Evolutionary conservation across 1,140 invertebrate species (phyloP), one percentile per base, ranked within the genome.

Genomic region (Trichonephila inaurata): DNA sequence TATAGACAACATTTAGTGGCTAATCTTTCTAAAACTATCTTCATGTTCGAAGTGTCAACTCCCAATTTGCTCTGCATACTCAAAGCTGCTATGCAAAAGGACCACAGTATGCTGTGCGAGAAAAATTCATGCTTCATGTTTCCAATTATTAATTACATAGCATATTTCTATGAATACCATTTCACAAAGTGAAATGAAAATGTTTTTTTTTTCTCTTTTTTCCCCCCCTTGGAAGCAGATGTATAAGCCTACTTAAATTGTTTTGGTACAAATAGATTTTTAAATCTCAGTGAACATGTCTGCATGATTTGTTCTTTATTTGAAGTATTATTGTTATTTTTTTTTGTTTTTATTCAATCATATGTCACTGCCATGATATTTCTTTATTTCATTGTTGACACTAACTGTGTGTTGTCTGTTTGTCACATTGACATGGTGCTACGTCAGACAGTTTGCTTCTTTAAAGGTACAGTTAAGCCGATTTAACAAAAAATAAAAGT

Each of bases 381-480:
- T 62, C 60, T 92, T 66, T 93, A 86, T 44, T 86, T 86, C 83
- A 91, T 82, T 82, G 89, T 92, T 93, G 40, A 93, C 24, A 72
- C 77, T 14, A 77, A 72, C 72, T 92, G 92, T 93, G 86, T 93
- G 86, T 93, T 93, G 77, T 93, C 69, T 93, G 64, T 92, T 14
- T 89, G 86, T 93, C 85, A 88, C 86, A 88, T 93, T 89, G 83
- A 93, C 83, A 93, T 93, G 92, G 92, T 93, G 92, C 92, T 93
- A 93, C 85, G 81, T 83, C 44, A 28, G 62, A 92, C 90, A 64
- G 82, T 91, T 85, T 85, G 33, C 44, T 77, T 89, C n/a, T 21
- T 40, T 64, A 81, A 81, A 81, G 51, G 58, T 82, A 28, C 24
- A 81, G 61, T 28, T 64, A 66, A 62, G 33, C 72, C 16, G 24